phyloP scores from a whole-genome alignment of 2,113 vertebrate species.

The Bubo blakistoni region DNA sequence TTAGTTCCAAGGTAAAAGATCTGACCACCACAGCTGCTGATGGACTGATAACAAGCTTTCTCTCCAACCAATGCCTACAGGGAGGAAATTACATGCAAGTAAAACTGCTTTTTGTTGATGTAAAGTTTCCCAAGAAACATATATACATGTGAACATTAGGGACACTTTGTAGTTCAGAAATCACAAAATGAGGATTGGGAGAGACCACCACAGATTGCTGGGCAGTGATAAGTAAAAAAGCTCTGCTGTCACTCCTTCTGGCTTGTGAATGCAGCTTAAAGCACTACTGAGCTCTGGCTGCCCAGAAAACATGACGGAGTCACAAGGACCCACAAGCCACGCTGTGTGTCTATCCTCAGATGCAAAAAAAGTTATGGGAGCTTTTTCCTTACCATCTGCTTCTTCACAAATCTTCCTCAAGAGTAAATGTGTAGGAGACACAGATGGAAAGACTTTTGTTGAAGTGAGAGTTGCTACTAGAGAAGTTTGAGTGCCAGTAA shows the following conservation, averaged over 20 bases:
- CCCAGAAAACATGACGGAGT: background rate
- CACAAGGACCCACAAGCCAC: background rate
- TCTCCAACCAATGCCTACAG: conserved; percentile 94
- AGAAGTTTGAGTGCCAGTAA: background rate
- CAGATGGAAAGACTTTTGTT: background rate
- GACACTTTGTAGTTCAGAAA: background rate
- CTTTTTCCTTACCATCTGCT: background rate
- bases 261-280: background rate
- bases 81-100: background rate
- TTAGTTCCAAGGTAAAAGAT: conserved; percentile 95
- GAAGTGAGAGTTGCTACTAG: background rate
- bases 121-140: background rate
- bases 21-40: conserved; percentile 90
- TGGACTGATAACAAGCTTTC: conserved; percentile 96
- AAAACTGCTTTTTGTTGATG: background rate
- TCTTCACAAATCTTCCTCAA: background rate
- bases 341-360: background rate
- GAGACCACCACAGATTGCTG: background rate
- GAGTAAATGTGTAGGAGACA: background rate
- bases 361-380: background rate
- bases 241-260: background rate
- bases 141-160: background rate
- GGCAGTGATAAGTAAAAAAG: background rate
- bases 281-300: background rate
- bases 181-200: background rate